phyloP scores from a whole-genome alignment of 2,888 invertebrate species.

The Masnerella sp. region DNA sequence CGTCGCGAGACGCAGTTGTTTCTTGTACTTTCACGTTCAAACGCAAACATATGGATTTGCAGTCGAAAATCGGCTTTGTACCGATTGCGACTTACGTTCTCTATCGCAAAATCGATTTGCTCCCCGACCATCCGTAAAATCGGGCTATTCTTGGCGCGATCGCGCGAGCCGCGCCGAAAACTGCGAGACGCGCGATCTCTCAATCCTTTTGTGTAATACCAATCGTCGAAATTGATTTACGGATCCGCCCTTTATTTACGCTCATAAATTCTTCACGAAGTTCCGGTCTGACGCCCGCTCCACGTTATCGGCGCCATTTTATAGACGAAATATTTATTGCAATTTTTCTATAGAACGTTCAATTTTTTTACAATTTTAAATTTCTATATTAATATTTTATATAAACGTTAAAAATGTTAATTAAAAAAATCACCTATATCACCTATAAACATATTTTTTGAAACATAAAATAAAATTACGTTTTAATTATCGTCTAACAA shows the following conservation, averaged over 20 bases:
- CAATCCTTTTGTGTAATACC: slow-evolving; percentile 18
- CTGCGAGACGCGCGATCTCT: slow-evolving; percentile 12
- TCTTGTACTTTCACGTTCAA: slow-evolving; percentile 31
- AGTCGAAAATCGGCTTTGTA: slow-evolving; percentile 49
- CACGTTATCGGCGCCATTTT: slow-evolving; percentile 3
- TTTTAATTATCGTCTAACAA: too few relatives aligned
- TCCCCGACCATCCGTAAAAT: slow-evolving; percentile 33
- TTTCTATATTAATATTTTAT: too few relatives aligned
- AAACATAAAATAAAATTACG: not conserved
- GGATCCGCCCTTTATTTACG: slow-evolving; percentile 16
- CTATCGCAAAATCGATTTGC: slow-evolving; percentile 48
- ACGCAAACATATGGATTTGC: slow-evolving; percentile 47
- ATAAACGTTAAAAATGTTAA: too few relatives aligned
- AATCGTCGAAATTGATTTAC: slow-evolving; percentile 39
- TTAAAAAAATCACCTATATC: too few relatives aligned
- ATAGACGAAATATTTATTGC: not conserved
- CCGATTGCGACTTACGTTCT: slow-evolving; percentile 31
- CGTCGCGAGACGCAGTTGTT: slow-evolving; percentile 20
- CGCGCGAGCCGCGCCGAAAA: slow-evolving; percentile 13
- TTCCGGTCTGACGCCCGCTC: not conserved
- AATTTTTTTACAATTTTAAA: too few relatives aligned
- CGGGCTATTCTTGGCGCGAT: slow-evolving; percentile 32
- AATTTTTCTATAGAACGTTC: too few relatives aligned
- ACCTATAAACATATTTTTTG: too few relatives aligned
- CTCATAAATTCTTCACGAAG: slow-evolving; percentile 24